phyloP scores from a whole-genome alignment of 2,888 invertebrate species.

The Caenorhabditis sp. region DNA sequence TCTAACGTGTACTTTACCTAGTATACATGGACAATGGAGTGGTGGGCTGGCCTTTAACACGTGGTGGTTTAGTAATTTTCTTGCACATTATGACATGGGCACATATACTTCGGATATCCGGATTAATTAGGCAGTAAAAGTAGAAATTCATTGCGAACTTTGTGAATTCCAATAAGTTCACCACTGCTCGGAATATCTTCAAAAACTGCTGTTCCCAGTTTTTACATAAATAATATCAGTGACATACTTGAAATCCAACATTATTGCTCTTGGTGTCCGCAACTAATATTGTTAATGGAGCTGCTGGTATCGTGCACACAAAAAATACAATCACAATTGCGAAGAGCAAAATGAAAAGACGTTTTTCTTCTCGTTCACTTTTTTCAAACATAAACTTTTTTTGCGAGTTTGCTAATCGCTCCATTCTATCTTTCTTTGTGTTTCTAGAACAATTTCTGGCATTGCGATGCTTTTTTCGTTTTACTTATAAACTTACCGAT shows the following conservation, averaged over 20 bases:
- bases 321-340: slow-evolving; percentile 81
- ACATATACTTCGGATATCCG: slow-evolving; percentile 75
- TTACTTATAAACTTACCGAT: slow-evolving; percentile 70
- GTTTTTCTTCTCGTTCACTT: slow-evolving; percentile 80
- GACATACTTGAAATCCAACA: slow-evolving; percentile 73
- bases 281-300: slow-evolving; percentile 80
- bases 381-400: slow-evolving; percentile 69
- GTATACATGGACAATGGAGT: slow-evolving; percentile 70
- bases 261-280: slow-evolving; percentile 78
- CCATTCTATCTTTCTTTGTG: slow-evolving; percentile 80
- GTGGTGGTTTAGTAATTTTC: slow-evolving; percentile 67
- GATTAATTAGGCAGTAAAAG: slow-evolving; percentile 79
- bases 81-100: slow-evolving; percentile 72
- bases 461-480: neutral
- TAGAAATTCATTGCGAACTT: slow-evolving; percentile 82
- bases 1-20: slow-evolving; percentile 56
- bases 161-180: slow-evolving; percentile 81
- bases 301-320: slow-evolving; percentile 81
- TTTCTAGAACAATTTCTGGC: slow-evolving; percentile 63
- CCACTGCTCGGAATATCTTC: slow-evolving; percentile 81
- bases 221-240: neutral
- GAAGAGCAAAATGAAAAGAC: slow-evolving; percentile 80
- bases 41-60: slow-evolving; percentile 70
- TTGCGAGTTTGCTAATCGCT: slow-evolving; percentile 70
- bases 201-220: neutral